Evolutionary conservation across 2,113 vertebrate genomes (phyloP).

Genomic region (Xiphias gladius): DNA sequence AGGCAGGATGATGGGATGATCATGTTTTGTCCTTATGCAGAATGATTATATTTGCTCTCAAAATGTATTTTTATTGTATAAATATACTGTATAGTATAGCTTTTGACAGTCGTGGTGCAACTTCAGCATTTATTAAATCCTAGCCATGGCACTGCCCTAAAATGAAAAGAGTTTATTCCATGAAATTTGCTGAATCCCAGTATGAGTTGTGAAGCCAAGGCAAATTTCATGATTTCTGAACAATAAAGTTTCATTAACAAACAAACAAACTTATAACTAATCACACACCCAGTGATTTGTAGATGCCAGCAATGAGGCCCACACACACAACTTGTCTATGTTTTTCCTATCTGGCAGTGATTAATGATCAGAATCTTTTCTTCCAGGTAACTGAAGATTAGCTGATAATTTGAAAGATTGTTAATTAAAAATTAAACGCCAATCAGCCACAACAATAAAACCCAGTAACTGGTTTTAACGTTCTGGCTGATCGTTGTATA

Average conservation of each 20-base stretch:
- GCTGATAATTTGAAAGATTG: not conserved
- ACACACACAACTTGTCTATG: not conserved
- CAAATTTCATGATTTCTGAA: not conserved
- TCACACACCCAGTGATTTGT: not conserved
- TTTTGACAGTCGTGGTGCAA: not conserved
- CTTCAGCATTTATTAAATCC: not conserved
- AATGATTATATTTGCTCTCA: not conserved
- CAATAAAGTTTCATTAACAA: not conserved
- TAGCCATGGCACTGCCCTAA: not conserved
- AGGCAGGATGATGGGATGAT: no score
- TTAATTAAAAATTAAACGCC: not conserved
- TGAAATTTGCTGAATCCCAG: not conserved
- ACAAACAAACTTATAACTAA: not conserved
- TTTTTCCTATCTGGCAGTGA: not conserved
- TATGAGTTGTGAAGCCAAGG: not conserved
- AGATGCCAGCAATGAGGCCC: no score
- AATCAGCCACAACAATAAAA: no score
- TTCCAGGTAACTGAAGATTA: not conserved
- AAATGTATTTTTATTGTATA: not conserved
- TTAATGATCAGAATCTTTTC: not conserved
- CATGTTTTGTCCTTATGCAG: not conserved
- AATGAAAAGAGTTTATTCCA: not conserved
- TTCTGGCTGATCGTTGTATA: no score
- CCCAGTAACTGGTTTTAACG: no score
- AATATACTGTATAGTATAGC: not conserved